These are phyloP conservation scores for Brachionus koreanus DNA, from an alignment of 1,140 invertebrate species.

Conservation along the genomic window DNA sequence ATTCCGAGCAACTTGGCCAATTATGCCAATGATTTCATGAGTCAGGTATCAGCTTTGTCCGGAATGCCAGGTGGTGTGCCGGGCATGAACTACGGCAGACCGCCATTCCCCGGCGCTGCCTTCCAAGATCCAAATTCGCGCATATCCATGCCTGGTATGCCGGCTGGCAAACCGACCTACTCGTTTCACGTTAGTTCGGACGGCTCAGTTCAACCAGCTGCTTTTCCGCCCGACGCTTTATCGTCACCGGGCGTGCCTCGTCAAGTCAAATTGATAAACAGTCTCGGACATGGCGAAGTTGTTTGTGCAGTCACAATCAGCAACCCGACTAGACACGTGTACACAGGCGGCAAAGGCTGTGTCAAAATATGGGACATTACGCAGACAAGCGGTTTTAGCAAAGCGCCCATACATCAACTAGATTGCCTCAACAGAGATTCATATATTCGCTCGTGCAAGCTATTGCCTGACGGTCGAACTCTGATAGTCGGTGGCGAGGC, in stretches of 20 bases:
- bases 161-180: slow-evolving; percentile 64
- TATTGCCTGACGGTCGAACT: slow-evolving; percentile 89
- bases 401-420: slow-evolving; percentile 74
- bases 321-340: slow-evolving; percentile 85
- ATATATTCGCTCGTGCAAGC: slow-evolving; percentile 92
- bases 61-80: slow-evolving; percentile 20
- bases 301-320: slow-evolving; percentile 81
- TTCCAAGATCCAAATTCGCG: slow-evolving; percentile 36
- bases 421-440: slow-evolving; percentile 87
- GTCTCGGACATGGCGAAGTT: slow-evolving; percentile 87
- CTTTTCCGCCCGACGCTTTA: slow-evolving; percentile 89
- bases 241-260: slow-evolving; percentile 87
- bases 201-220: slow-evolving; percentile 79
- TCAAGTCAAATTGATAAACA: slow-evolving; percentile 81
- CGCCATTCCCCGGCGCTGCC: neutral
- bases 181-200: slow-evolving; percentile 85
- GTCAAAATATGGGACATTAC: slow-evolving; percentile 82
- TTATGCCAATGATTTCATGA: slow-evolving; percentile 41
- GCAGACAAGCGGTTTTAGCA: slow-evolving; percentile 60
- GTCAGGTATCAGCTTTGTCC: neutral
- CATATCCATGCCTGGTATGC: slow-evolving; percentile 32
- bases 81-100: slow-evolving; percentile 15
- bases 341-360: slow-evolving; percentile 97
- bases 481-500: slow-evolving; percentile 95
- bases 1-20: slow-evolving; percentile 35